Base-by-base conservation (phyloP, 2,888 invertebrate genomes). In the Colostygia pectinataria region DNA sequence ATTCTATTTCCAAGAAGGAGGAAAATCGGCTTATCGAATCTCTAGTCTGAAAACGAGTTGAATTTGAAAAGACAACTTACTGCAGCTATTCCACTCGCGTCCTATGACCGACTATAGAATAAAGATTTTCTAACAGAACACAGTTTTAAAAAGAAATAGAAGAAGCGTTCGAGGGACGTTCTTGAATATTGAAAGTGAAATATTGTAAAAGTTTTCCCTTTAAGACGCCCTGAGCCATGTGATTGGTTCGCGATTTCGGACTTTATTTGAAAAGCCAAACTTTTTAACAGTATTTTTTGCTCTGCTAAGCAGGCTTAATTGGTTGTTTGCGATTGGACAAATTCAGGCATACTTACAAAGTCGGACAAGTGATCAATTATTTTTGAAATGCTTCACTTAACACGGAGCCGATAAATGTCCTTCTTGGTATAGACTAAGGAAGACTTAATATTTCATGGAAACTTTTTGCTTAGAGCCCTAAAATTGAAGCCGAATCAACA, bases 161-260 rank as follows among this genome's bases (percentile, higher is more conserved):
- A 33, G 14, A 0, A 37, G 25, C 37, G 24, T 41, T 52, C 46
- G 40, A 57, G 28, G 40, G 42, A 10, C 48, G 43, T 42, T 53
- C 55, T 53, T 48, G 32, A 51, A 57, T 53, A 59, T 59, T 55
- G 59, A 57, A 59, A 43, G 48, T 49, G 42, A 57, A 57, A 59
- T 57, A 53, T 53, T 53, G 42, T 43, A 31, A 40, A 51, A 56
- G 38, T 47, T 48, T 32, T 24, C 27, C 31, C 29, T 46, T 40
- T 33, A 29, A 20, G 14, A 27, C n/a, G 39, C 45, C 28, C 28
- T 20, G 50, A 28, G 32, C 39, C 59, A 48, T 44, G 41, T 33
- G 53, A 48, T 53, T 48, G 50, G 23, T 42, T 46, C 33, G 12
- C 24, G 1, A 45, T 36, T 27, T 29, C 12, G 1, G 27, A 42